Evolutionary conservation across 2,888 invertebrate genomes (phyloP).

Genomic region (Patella caerulea): DNA sequence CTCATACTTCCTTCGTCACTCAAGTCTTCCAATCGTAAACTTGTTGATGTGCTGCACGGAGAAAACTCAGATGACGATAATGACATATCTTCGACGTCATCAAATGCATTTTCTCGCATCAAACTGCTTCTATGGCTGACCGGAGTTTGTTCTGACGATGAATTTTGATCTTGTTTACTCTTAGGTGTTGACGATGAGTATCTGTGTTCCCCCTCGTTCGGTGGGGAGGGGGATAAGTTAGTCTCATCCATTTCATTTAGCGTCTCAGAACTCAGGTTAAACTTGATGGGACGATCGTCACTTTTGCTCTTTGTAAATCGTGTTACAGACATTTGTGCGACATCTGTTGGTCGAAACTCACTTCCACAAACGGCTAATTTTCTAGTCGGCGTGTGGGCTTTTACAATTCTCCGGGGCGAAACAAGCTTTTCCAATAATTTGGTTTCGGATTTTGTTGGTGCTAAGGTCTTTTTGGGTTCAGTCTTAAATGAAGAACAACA

Average conservation of each 20-base stretch:
- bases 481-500: not conserved
- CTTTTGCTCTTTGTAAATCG: not conserved
- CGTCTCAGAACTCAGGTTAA: not conserved
- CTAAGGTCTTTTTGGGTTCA: not conserved
- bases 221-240: slow-evolving; percentile 5
- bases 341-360: not conserved
- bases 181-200: slow-evolving; percentile 11
- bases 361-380: not conserved
- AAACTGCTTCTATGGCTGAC: slow-evolving; percentile 11
- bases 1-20: slow-evolving; percentile 58
- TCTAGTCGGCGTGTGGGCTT: not conserved
- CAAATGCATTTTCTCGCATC: slow-evolving; percentile 38
- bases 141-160: not conserved
- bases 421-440: not conserved
- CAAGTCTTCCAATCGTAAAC: slow-evolving; percentile 52
- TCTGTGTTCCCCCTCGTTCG: slow-evolving; percentile 14
- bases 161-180: slow-evolving; percentile 16
- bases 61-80: slow-evolving; percentile 55
- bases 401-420: not conserved
- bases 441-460: not conserved
- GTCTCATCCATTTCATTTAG: not conserved
- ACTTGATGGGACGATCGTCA: not conserved
- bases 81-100: slow-evolving; percentile 49
- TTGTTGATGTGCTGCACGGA: slow-evolving; percentile 50
- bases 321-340: not conserved